phyloP scores from a whole-genome alignment of 2,888 invertebrate genomes.

The Neoaliturus tenellus region DNA sequence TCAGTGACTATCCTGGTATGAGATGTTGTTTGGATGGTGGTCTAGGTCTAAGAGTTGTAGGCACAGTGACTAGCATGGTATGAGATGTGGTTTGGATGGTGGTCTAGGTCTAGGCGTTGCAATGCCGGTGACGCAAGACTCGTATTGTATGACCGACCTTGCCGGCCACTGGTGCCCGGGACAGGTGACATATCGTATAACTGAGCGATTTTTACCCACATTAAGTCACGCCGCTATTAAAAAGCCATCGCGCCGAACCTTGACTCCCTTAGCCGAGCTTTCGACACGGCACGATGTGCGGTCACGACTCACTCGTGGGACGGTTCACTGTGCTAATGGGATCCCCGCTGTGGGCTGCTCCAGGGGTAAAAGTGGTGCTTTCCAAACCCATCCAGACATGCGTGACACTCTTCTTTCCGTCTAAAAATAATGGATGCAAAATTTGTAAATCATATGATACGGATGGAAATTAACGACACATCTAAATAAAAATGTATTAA shows the following conservation, averaged over 20 bases:
- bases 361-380: background rate
- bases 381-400: no score
- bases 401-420: no score
- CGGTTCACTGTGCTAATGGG: background rate
- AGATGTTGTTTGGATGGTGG: no score
- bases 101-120: background rate
- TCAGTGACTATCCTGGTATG: no score
- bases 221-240: background rate
- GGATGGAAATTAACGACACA: no score
- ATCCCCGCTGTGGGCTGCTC: background rate
- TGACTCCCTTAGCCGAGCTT: slow-evolving; percentile 12
- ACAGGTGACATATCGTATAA: slow-evolving; percentile 25
- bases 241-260: background rate
- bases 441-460: no score
- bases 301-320: background rate
- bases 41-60: no score
- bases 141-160: background rate
- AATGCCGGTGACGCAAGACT: background rate
- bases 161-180: background rate
- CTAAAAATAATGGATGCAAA: no score
- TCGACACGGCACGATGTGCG: slow-evolving; percentile 15
- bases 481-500: no score
- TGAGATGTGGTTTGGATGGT: no score
- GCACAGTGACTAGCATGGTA: no score
- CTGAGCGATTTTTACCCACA: slow-evolving; percentile 6